Conservation (phyloP, 2,113 vertebrate species). For the Dolichotis patagonum region DNA sequence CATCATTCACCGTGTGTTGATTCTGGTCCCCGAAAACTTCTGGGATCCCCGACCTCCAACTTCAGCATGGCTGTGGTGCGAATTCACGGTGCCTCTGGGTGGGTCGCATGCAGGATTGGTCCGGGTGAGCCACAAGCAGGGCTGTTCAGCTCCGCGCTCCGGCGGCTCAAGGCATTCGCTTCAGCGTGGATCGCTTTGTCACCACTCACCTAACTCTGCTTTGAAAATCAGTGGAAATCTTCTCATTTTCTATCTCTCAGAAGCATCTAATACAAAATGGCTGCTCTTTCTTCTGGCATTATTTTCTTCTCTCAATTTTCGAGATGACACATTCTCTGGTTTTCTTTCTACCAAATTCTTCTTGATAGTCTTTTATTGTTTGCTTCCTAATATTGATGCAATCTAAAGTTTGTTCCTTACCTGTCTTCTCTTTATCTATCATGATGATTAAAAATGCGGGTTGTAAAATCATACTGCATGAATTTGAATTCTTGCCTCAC, state of each 20-base stretch:
- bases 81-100: no score
- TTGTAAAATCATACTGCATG: not conserved
- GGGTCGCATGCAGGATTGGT: no score
- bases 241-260: not conserved
- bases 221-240: not conserved
- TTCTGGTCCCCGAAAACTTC: no score
- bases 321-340: not conserved
- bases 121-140: no score
- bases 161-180: no score
- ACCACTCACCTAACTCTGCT: not conserved
- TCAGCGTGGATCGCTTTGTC: no score
- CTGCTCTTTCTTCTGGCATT: not conserved
- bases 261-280: not conserved
- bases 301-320: not conserved
- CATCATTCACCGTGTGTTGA: no score
- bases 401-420: not conserved
- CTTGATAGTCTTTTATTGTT: not conserved
- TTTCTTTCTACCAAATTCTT: not conserved
- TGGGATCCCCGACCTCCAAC: no score
- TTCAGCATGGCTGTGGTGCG: no score
- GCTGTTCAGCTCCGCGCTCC: no score
- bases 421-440: not conserved
- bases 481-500: not conserved
- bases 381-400: not conserved
- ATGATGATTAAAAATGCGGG: not conserved